Evolutionary conservation across 2,113 vertebrate species (phyloP).

Genomic region (Vulpes lagopus): DNA sequence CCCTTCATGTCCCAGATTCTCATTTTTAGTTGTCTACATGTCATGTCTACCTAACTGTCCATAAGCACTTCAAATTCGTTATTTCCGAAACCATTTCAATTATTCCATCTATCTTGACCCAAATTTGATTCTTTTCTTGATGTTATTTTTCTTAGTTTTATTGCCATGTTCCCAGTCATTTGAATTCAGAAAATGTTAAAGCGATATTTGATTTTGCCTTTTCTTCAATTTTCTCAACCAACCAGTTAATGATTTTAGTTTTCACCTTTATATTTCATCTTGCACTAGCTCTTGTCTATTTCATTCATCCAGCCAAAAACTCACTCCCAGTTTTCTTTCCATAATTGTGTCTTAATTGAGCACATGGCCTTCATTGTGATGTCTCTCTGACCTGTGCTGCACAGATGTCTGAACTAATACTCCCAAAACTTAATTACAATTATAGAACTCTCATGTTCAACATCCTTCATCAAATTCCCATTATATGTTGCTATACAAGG

Average conservation of each 20-base stretch:
- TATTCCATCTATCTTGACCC: neutral
- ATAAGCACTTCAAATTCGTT: neutral
- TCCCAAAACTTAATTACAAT: neutral
- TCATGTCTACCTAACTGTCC: neutral
- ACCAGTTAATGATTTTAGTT: neutral
- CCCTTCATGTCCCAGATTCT: neutral
- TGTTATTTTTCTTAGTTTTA: neutral
- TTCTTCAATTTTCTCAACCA: neutral
- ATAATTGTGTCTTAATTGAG: neutral
- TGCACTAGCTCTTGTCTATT: neutral
- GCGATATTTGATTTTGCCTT: neutral
- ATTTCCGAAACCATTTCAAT: neutral
- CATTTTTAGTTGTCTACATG: neutral
- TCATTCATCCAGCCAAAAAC: neutral
- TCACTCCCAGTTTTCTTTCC: neutral
- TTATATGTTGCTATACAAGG: neutral
- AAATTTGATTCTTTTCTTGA: neutral
- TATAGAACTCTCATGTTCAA: neutral
- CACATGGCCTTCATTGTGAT: neutral
- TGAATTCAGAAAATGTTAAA: neutral
- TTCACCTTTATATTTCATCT: neutral
- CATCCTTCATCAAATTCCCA: neutral
- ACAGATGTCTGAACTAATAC: neutral
- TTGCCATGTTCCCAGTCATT: neutral
- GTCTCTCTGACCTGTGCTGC: neutral